These are phyloP conservation scores for Melitaea cinxia DNA, from an alignment of 1,140 invertebrate species.

Conservation along the genomic window DNA sequence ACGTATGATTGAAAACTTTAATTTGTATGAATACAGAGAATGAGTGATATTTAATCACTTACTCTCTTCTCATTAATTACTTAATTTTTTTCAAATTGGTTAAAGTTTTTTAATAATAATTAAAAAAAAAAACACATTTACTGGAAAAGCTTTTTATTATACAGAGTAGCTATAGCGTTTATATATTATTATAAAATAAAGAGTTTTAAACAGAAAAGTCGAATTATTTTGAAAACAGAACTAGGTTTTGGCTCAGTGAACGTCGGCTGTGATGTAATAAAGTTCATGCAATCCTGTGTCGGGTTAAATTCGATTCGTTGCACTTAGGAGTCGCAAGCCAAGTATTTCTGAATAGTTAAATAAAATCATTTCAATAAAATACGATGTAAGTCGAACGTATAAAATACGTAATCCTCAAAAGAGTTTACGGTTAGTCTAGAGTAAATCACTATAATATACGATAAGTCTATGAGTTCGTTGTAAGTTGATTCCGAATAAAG, in stretches of 20 bases:
- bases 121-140: too few relatives aligned
- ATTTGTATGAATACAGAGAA: too few relatives aligned
- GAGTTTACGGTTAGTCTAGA: slow-evolving; percentile 27
- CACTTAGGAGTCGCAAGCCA: slow-evolving; percentile 38
- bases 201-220: background rate
- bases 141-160: too few relatives aligned
- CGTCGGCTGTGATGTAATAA: slow-evolving; percentile 54
- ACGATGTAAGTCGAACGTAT: background rate
- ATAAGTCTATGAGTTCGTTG: background rate
- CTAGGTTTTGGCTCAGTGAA: slow-evolving; percentile 20
- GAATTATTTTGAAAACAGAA: slow-evolving; percentile 7
- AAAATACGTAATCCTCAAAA: slow-evolving; percentile 22
- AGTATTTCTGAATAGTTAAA: slow-evolving; percentile 37
- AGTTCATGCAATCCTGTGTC: slow-evolving; percentile 57
- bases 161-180: background rate
- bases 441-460: slow-evolving; percentile 6
- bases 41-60: too few relatives aligned
- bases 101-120: too few relatives aligned
- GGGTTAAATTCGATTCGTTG: slow-evolving; percentile 59
- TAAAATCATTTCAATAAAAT: slow-evolving; percentile 35
- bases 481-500: background rate
- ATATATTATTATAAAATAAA: background rate
- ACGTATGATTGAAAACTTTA: too few relatives aligned
- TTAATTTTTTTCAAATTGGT: too few relatives aligned
- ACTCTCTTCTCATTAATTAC: too few relatives aligned